A percentile compares a stretch with the other conserved stretches of the same genome.
Evolutionary conservation across 2,797 vertebrate genomes (phyloP).

Genomic region (Lemur catta): DNA sequence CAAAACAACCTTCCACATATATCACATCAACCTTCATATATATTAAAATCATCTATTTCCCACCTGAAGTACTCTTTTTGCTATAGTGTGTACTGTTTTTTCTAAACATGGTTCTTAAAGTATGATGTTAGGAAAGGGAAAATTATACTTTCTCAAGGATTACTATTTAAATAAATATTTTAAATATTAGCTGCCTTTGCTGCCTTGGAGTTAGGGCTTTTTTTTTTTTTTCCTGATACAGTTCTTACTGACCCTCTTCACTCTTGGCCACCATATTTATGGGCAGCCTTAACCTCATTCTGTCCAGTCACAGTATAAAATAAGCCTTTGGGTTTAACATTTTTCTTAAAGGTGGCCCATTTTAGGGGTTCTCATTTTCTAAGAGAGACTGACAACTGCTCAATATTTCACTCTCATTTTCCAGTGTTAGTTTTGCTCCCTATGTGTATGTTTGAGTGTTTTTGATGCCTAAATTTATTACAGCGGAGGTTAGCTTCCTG

Average conservation of each 20-base stretch:
- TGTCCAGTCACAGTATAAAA: neutral
- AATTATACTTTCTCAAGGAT: neutral
- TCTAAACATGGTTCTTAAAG: neutral
- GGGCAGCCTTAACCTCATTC: neutral
- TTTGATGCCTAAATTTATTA: neutral
- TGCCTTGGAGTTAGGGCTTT: neutral
- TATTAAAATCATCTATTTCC: neutral
- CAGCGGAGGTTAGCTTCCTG: neutral
- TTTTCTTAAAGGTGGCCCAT: neutral
- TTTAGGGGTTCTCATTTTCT: neutral
- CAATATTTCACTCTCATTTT: neutral
- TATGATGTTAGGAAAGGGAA: neutral
- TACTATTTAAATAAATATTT: neutral
- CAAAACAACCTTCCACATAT: neutral
- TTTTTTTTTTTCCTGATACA: neutral
- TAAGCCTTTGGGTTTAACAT: neutral
- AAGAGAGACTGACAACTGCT: neutral
- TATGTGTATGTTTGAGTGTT: neutral
- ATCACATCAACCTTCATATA: neutral
- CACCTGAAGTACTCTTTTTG: neutral
- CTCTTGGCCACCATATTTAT: neutral
- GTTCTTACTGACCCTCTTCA: neutral
- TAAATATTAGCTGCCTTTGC: neutral
- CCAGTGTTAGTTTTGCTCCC: neutral
- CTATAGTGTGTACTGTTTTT: neutral